These are phyloP conservation scores for Schizotus pectinicornis DNA, from an alignment of 2,888 invertebrate species.

Conservation along the genomic window DNA sequence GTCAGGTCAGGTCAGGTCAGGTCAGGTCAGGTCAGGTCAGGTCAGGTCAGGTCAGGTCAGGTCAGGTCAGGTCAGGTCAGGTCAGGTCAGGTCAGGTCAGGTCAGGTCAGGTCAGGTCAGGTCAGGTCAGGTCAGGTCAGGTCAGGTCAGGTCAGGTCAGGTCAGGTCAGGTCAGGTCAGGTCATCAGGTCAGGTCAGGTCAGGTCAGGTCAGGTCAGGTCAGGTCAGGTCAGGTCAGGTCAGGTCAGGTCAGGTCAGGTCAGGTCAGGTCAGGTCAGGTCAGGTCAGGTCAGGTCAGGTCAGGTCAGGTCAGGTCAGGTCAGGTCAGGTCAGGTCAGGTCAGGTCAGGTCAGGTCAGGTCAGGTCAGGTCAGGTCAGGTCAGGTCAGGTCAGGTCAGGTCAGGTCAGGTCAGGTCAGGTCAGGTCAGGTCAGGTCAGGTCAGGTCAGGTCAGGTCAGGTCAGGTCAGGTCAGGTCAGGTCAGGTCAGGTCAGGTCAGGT, in stretches of 20 bases:
- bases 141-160: conserved; percentile 23
- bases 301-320: too few relatives aligned
- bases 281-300: too few relatives aligned
- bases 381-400: too few relatives aligned
- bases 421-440: too few relatives aligned
- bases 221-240: conserved; percentile 23
- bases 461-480: too few relatives aligned
- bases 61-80: conserved; percentile 22
- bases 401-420: too few relatives aligned
- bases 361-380: too few relatives aligned
- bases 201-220: conserved; percentile 22
- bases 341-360: too few relatives aligned
- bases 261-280: conserved; percentile 25
- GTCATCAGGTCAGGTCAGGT: conserved; percentile 22
- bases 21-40: conserved; percentile 8
- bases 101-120: conserved; percentile 11
- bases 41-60: conserved; percentile 40
- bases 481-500: too few relatives aligned
- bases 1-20: conserved; percentile 7
- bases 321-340: too few relatives aligned
- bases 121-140: conserved; percentile 41
- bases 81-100: conserved; percentile 22
- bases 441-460: too few relatives aligned
- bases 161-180: conserved; percentile 21
- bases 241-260: conserved; percentile 24